Evolutionary conservation across 92 coral and sea anemone genomes (phyloP).

Genomic region (Palythoa grandis): DNA sequence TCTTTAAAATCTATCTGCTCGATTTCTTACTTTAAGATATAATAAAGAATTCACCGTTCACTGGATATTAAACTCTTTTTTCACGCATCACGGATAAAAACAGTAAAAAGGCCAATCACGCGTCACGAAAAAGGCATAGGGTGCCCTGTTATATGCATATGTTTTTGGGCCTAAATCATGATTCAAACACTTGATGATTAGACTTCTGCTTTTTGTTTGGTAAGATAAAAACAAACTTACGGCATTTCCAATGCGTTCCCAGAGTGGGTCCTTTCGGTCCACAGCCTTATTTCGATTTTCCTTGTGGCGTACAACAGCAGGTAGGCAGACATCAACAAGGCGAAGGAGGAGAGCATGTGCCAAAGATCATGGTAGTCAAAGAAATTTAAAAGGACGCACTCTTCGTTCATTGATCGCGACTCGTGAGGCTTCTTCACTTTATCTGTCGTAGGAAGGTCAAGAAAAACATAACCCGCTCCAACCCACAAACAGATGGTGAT

Average conservation of each 20-base stretch:
- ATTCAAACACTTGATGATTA: too few species aligned
- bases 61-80: too few species aligned
- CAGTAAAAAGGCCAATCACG: too few species aligned
- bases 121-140: too few species aligned
- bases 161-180: too few species aligned
- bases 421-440: constrained; percentile 76
- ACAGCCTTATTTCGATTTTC: constrained; percentile 64
- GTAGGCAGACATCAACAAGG: constrained; percentile 81
- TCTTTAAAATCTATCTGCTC: too few species aligned
- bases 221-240: neutral
- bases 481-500: constrained; percentile 64
- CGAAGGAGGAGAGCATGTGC: constrained; percentile 96
- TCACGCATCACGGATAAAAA: too few species aligned
- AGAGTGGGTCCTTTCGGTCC: constrained; percentile 51
- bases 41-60: too few species aligned
- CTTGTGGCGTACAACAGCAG: constrained; percentile 76
- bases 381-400: constrained; percentile 83
- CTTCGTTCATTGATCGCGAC: constrained; percentile 78
- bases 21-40: too few species aligned
- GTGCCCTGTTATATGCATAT: too few species aligned
- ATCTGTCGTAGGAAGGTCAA: constrained; percentile 67
- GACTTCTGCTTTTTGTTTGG: neutral
- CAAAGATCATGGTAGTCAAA: constrained; percentile 94
- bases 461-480: constrained; percentile 80
- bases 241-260: neutral